Conservation (phyloP, 2,888 invertebrate species). For the Diaprepes abbreviatus region DNA sequence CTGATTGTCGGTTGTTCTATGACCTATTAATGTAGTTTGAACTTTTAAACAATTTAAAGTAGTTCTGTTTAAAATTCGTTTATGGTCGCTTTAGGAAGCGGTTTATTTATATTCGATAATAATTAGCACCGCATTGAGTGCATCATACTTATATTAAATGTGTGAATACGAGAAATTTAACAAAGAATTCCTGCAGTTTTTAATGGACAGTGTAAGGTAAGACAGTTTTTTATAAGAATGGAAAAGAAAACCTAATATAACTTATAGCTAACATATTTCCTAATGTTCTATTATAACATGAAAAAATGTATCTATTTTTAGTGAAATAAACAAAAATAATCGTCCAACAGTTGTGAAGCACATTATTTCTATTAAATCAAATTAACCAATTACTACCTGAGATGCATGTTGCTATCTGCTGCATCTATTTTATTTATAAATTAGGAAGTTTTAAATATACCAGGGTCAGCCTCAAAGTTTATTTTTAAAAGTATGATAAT, state of each 20-base stretch:
- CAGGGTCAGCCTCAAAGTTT: not conserved
- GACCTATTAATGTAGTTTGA: not conserved
- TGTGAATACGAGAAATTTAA: slow-evolving; percentile 20
- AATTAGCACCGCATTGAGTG: not conserved
- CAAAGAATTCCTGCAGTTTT: slow-evolving; percentile 19
- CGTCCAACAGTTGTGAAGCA: too few species aligned
- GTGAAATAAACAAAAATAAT: too few species aligned
- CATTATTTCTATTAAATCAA: too few species aligned
- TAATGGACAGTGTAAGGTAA: slow-evolving; percentile 5
- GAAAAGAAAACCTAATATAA: too few species aligned
- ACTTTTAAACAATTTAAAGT: slow-evolving; percentile 26
- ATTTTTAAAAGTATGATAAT: too few species aligned
- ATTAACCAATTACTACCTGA: too few species aligned
- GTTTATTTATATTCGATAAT: slow-evolving; percentile 5
- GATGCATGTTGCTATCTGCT: too few species aligned
- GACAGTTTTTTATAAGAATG: too few species aligned
- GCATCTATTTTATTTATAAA: too few species aligned
- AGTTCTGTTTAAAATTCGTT: slow-evolving; percentile 22
- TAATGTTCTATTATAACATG: too few species aligned
- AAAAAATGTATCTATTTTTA: too few species aligned
- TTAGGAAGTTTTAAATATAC: not conserved
- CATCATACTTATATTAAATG: not conserved
- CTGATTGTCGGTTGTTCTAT: not conserved
- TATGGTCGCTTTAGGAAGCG: not conserved
- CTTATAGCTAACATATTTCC: too few species aligned